Conservation (phyloP, 2,797 vertebrate genomes). For the Selene dorsalis region DNA sequence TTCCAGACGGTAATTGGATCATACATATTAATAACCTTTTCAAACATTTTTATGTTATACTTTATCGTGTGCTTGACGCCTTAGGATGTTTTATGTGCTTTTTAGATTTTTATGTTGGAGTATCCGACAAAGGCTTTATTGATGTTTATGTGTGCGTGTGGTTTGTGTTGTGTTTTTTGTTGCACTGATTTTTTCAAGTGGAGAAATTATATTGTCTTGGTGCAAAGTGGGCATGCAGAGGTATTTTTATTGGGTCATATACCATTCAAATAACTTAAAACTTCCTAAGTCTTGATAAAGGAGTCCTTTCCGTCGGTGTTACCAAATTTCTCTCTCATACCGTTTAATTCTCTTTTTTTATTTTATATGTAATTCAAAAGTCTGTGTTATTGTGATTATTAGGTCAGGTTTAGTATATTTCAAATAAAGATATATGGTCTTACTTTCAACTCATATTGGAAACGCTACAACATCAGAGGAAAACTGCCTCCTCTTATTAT, state of each 20-base stretch:
- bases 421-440: background rate
- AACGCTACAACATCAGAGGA: background rate
- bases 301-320: background rate
- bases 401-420: background rate
- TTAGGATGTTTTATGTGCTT: background rate
- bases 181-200: background rate
- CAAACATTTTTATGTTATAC: too few species aligned
- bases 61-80: background rate
- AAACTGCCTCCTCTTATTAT: background rate
- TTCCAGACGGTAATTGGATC: background rate
- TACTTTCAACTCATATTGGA: accelerated
- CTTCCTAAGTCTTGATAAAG: background rate
- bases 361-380: too few species aligned
- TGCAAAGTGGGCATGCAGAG: too few species aligned
- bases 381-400: too few species aligned
- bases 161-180: background rate
- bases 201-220: background rate
- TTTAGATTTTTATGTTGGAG: background rate
- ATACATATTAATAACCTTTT: background rate
- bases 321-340: background rate
- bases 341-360: background rate
- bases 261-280: background rate
- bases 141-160: background rate
- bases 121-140: background rate
- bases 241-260: background rate